Percentiles rank a stretch among this genome's conserved stretches.
Evolutionary conservation across 2,113 vertebrate species (phyloP).

Genomic region (Dromas ardeola): DNA sequence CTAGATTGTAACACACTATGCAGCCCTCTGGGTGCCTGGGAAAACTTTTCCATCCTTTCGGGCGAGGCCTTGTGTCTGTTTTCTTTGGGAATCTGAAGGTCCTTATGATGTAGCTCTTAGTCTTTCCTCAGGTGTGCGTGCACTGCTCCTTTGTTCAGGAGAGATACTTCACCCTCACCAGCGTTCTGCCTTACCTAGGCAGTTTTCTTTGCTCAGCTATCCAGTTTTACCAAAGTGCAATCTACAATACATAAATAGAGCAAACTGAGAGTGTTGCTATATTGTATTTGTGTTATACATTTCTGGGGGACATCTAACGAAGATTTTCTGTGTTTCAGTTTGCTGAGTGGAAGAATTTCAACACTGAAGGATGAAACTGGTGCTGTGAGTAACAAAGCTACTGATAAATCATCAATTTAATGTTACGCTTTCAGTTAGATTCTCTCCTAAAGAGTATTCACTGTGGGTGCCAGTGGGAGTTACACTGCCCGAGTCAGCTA

Average conservation of each 20-base stretch:
- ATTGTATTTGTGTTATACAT: neutral
- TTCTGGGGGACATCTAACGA: slow-evolving; percentile 9
- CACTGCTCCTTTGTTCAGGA: neutral
- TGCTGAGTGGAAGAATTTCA: slow-evolving; percentile 98
- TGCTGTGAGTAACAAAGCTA: slow-evolving; percentile 87
- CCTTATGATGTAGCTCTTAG: neutral
- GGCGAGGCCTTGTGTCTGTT: neutral
- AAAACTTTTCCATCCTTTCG: neutral
- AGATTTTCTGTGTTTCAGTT: slow-evolving; percentile 78
- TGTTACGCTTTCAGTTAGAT: neutral
- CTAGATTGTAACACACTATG: neutral
- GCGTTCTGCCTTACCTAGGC: neutral
- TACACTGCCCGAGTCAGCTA: neutral
- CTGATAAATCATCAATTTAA: neutral
- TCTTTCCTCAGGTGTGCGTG: neutral
- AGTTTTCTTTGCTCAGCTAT: neutral
- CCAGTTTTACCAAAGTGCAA: neutral
- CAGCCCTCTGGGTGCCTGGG: neutral
- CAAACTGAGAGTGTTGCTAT: neutral
- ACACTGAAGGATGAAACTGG: slow-evolving; percentile 98
- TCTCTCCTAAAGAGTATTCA: neutral
- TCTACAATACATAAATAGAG: neutral
- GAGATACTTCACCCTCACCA: neutral
- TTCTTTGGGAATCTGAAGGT: neutral
- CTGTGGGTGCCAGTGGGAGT: neutral